These are phyloP conservation scores for Malacoctenus gilli DNA, from an alignment of 2,797 vertebrate species.

Conservation along the genomic window DNA sequence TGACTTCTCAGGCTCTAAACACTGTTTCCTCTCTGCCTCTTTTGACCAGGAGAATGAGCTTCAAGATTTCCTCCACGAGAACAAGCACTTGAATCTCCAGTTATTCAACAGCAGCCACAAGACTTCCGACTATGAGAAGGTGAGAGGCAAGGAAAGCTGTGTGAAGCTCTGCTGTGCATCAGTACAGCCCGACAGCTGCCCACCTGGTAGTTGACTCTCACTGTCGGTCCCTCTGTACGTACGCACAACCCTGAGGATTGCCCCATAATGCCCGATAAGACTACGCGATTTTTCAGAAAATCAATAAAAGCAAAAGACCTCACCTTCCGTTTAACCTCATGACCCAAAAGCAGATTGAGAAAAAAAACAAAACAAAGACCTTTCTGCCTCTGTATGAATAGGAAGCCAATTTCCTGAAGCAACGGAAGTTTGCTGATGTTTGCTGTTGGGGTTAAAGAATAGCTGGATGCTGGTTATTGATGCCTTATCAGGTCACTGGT, in stretches of 20 bases:
- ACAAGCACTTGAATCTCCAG: conserved; percentile 81
- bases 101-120: conserved; percentile 77
- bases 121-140: conserved; percentile 84
- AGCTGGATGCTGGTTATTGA: conserved; percentile 58
- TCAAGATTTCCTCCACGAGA: conserved; percentile 84
- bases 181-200: conserved; percentile 10
- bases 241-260: conserved; percentile 2
- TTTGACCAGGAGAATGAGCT: conserved; percentile 86
- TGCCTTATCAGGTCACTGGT: conserved; percentile 60
- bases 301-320: conserved; percentile 25
- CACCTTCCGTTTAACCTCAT: conserved; percentile 25
- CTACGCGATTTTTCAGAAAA: conserved; percentile 6
- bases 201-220: conserved; percentile 1
- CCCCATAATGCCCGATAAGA: conserved; percentile 7
- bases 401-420: conserved; percentile 66
- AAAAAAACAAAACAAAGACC: conserved; percentile 41
- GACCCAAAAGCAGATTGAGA: conserved; percentile 47
- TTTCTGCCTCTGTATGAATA: conserved; percentile 35
- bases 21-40: conserved; percentile 39
- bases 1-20: conserved; percentile 46
- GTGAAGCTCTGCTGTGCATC: not conserved
- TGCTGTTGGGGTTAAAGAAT: conserved; percentile 46
- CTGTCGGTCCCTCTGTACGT: conserved; percentile 10
- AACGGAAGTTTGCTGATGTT: conserved; percentile 61
- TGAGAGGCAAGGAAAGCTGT: conserved; percentile 63